Conservation (phyloP, 2,113 vertebrate species). For the Zapus hudsonius region DNA sequence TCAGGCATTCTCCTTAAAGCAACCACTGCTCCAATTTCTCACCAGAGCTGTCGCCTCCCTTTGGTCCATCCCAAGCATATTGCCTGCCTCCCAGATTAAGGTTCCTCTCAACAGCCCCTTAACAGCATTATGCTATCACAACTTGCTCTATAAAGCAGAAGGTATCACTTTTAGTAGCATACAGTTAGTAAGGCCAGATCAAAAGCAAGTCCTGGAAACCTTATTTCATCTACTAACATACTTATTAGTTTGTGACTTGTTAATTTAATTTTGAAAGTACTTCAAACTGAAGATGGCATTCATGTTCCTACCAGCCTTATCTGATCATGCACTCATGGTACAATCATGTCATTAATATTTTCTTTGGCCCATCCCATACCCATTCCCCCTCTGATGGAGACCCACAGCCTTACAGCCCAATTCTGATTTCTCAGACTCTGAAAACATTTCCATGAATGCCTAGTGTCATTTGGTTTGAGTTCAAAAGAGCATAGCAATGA, state of each 20-base stretch:
- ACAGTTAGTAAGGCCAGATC: not conserved
- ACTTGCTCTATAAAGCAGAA: not conserved
- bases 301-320: too few species aligned
- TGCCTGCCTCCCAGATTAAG: not conserved
- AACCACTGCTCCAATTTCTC: not conserved
- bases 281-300: not conserved
- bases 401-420: not conserved
- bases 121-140: too few species aligned
- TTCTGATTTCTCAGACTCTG: conserved; percentile 3
- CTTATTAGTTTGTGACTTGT: not conserved
- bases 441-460: not conserved
- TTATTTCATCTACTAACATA: not conserved
- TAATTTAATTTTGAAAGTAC: not conserved
- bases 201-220: not conserved
- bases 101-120: not conserved
- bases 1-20: not conserved
- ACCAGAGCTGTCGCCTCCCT: accelerated
- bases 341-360: not conserved
- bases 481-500: not conserved
- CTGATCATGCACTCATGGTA: not conserved
- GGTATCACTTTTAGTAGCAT: not conserved
- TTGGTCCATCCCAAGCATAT: not conserved
- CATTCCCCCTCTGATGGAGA: not conserved
- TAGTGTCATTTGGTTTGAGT: conserved; percentile 1
- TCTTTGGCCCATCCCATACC: not conserved